A percentile compares a stretch with the other conserved stretches of the same genome.
phyloP scores from a whole-genome alignment of 2,797 vertebrate genomes.

The Spea hammondii region DNA sequence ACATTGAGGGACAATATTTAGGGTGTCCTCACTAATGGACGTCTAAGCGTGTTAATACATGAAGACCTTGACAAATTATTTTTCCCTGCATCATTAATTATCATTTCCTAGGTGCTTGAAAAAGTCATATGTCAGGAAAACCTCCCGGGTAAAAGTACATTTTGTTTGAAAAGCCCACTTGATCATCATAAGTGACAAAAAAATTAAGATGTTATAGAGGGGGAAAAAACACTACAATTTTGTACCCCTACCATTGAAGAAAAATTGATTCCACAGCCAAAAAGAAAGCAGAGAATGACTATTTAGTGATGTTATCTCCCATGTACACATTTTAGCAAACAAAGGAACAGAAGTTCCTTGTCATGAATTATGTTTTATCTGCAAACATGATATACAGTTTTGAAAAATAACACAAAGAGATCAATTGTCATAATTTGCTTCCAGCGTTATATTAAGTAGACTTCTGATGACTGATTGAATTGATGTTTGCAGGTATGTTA shows the following conservation, averaged over 20 bases:
- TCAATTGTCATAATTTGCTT: slow-evolving; percentile 45
- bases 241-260: slow-evolving; percentile 43
- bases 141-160: neutral
- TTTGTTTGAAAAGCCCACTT: slow-evolving; percentile 50
- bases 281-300: slow-evolving; percentile 15
- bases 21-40: neutral
- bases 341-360: slow-evolving; percentile 26
- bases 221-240: too few species aligned
- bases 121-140: slow-evolving; percentile 7
- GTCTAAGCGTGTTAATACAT: neutral
- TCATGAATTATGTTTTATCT: slow-evolving; percentile 24
- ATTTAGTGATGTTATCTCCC: slow-evolving; percentile 33
- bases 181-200: slow-evolving; percentile 46
- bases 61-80: neutral
- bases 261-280: slow-evolving; percentile 46
- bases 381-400: slow-evolving; percentile 14
- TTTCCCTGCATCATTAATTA: slow-evolving; percentile 5
- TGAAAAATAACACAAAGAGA: slow-evolving; percentile 31
- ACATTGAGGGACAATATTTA: neutral
- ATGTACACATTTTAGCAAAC: too few species aligned
- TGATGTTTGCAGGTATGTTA: slow-evolving; percentile 45
- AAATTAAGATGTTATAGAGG: slow-evolving; percentile 41
- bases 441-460: slow-evolving; percentile 41
- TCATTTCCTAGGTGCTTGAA: neutral
- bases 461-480: slow-evolving; percentile 51